phyloP scores from a whole-genome alignment of 2,888 invertebrate species.

The Dryadula phaetusa region DNA sequence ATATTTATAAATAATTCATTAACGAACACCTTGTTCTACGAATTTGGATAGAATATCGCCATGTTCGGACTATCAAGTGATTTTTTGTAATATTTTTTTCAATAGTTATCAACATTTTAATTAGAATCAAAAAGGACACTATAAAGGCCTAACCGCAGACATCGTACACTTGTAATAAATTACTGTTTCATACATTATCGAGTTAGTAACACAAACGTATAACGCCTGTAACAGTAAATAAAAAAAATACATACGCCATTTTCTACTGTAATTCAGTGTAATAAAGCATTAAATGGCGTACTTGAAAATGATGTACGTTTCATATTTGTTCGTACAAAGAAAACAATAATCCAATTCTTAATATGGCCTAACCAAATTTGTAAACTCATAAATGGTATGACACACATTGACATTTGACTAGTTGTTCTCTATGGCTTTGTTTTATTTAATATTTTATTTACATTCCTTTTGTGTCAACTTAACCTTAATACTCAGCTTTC shows the following conservation, averaged over 20 bases:
- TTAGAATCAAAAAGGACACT: slow-evolving; percentile 35
- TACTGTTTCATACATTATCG: slow-evolving; percentile 48
- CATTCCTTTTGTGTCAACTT: slow-evolving; percentile 37
- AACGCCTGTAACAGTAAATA: slow-evolving; percentile 31
- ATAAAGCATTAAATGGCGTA: slow-evolving; percentile 49
- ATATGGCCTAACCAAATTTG: slow-evolving; percentile 51
- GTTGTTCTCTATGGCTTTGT: slow-evolving; percentile 40
- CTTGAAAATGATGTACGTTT: slow-evolving; percentile 45
- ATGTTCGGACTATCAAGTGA: slow-evolving; percentile 37
- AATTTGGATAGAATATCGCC: slow-evolving; percentile 42
- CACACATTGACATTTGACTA: slow-evolving; percentile 49
- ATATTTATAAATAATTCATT: slow-evolving; percentile 44
- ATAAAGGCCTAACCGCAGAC: slow-evolving; percentile 47
- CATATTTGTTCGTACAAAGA: slow-evolving; percentile 50
- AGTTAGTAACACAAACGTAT: slow-evolving; percentile 48
- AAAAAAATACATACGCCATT: slow-evolving; percentile 45
- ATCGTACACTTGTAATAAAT: slow-evolving; percentile 48
- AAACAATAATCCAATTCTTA: slow-evolving; percentile 51
- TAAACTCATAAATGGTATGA: slow-evolving; percentile 49
- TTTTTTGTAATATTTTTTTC: slow-evolving; percentile 35
- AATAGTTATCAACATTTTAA: slow-evolving; percentile 35
- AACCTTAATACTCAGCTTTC: slow-evolving; percentile 34
- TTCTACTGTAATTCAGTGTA: slow-evolving; percentile 43
- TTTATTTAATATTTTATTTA: slow-evolving; percentile 30
- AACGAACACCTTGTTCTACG: slow-evolving; percentile 39